Conservation (phyloP, 2,888 invertebrate genomes). For the Synergus gifuensis region DNA sequence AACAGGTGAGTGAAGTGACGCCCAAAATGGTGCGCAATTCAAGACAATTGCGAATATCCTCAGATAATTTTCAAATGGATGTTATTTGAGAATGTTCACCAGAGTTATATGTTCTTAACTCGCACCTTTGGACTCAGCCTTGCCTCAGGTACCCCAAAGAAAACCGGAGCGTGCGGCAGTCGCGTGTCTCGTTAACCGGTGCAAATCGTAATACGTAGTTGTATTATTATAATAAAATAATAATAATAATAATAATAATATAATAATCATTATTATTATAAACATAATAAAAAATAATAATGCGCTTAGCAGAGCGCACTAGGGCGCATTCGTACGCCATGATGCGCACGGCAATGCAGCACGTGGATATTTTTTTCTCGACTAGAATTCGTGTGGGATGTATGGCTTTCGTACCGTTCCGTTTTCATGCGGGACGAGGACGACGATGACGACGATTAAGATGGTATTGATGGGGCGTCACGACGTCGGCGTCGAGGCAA, state of each 20-base stretch:
- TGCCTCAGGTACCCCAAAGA: constrained; percentile 41
- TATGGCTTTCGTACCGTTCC: constrained; percentile 71
- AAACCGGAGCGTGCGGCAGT: constrained; percentile 40
- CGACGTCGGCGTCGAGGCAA: constrained; percentile 8
- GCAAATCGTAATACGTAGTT: constrained; percentile 39
- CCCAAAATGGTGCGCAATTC: constrained; percentile 21
- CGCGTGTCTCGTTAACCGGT: constrained; percentile 40
- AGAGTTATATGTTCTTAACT: constrained; percentile 3
- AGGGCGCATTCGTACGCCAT: constrained; percentile 47
- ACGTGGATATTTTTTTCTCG: constrained; percentile 74
- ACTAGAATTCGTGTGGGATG: constrained; percentile 77
- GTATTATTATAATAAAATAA: constrained; percentile 48
- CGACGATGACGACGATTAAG: constrained; percentile 51
- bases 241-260: constrained; percentile 54
- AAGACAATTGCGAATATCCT: constrained; percentile 24
- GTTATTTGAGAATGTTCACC: constrained; percentile 20
- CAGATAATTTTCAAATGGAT: neutral
- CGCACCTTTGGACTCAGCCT: constrained; percentile 29
- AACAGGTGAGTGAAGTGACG: constrained; percentile 33
- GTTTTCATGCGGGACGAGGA: constrained; percentile 59
- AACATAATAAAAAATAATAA: constrained; percentile 49
- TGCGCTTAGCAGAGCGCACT: constrained; percentile 53
- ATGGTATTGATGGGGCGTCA: constrained; percentile 29
- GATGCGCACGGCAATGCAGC: constrained; percentile 57
- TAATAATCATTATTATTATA: constrained; percentile 39